These are phyloP conservation scores for Brachynemurus nebulosus DNA, from an alignment of 2,888 invertebrate genomes.

Conservation along the genomic window DNA sequence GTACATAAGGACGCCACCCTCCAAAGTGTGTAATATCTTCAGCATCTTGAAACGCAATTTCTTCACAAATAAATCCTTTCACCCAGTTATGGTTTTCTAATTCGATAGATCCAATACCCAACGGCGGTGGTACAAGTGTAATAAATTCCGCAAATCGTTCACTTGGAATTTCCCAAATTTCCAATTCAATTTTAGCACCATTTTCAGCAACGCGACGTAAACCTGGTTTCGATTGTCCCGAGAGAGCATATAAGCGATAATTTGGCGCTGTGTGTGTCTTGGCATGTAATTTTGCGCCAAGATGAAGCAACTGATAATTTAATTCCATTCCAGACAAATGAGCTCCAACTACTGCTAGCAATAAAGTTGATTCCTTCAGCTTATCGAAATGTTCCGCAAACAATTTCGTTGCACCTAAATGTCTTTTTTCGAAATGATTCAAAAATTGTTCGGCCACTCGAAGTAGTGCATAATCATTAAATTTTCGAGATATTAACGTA, in stretches of 20 bases:
- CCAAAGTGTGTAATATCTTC: neutral
- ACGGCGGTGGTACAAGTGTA: neutral
- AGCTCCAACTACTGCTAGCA: neutral
- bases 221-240: neutral
- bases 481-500: neutral
- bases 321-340: constrained; percentile 1
- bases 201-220: neutral
- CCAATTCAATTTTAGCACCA: neutral
- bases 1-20: constrained; percentile 2
- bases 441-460: neutral
- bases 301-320: neutral
- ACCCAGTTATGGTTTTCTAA: neutral
- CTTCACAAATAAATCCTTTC: constrained; percentile 1
- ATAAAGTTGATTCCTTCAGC: neutral
- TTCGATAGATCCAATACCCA: constrained; percentile 2
- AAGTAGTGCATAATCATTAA: neutral
- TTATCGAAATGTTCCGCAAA: neutral
- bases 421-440: no score
- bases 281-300: neutral
- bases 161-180: neutral
- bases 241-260: neutral
- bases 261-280: neutral
- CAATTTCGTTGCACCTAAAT: neutral
- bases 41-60: neutral
- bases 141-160: neutral